Evolutionary conservation across 2,113 vertebrate species (phyloP).

Genomic region (Irena cyanogastra): DNA sequence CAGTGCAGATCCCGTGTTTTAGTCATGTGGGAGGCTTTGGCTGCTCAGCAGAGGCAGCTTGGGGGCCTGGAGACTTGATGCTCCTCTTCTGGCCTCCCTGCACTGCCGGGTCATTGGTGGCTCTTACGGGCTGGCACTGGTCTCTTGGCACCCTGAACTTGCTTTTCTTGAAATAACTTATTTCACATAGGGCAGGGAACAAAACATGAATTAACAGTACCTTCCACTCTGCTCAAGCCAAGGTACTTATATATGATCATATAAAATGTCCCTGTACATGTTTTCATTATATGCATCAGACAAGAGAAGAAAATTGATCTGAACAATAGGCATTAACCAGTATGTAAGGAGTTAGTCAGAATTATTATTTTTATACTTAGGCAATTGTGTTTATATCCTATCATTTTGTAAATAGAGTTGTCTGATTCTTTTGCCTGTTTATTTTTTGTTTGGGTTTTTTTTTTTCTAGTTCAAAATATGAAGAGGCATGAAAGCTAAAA

Average conservation of each 20-base stretch:
- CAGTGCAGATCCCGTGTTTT: neutral
- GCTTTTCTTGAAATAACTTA: neutral
- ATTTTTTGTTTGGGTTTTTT: neutral
- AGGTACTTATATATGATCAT: neutral
- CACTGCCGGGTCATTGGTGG: neutral
- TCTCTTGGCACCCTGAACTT: rapidly evolving
- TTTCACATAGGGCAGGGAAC: neutral
- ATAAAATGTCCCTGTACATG: neutral
- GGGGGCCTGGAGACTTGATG: neutral
- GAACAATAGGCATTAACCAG: neutral
- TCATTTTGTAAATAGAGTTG: neutral
- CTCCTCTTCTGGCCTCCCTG: neutral
- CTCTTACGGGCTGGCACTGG: neutral
- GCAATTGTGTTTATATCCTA: neutral
- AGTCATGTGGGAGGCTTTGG: neutral
- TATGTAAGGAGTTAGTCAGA: neutral
- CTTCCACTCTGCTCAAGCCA: neutral
- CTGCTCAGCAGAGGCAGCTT: neutral
- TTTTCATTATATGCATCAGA: neutral
- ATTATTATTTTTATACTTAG: neutral
- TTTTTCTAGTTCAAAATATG: neutral
- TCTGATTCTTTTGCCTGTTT: neutral
- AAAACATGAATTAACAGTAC: neutral
- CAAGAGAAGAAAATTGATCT: neutral
- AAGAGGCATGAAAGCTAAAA: neutral